Percentiles rank a stretch among this genome's conserved stretches.
These are phyloP conservation scores for Leptopilina myrica DNA, from an alignment of 2,888 invertebrate species.

Conservation along the genomic window DNA sequence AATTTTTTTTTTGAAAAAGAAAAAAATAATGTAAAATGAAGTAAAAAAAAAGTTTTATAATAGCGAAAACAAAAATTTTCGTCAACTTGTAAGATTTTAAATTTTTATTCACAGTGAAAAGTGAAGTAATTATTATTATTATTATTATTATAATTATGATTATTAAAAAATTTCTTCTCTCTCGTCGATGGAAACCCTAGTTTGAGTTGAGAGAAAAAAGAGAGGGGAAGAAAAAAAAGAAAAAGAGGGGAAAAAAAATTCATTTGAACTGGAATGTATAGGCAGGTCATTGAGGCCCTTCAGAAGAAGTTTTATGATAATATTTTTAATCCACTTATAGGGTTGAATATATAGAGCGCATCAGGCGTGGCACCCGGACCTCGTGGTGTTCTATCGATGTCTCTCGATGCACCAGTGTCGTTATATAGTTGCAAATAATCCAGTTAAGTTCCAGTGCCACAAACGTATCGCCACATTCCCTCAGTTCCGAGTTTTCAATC, in stretches of 20 bases:
- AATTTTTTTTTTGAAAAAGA: no score
- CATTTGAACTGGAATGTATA: conserved; percentile 12
- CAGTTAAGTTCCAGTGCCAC: conserved; percentile 48
- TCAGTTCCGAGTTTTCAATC: conserved; percentile 30
- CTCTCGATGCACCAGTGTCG: conserved; percentile 49
- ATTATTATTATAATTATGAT: neutral
- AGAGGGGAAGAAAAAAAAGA: no score
- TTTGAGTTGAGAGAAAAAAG: neutral
- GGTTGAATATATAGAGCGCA: conserved; percentile 55
- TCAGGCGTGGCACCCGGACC: conserved; percentile 53
- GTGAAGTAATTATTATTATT: no score
- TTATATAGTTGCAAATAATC: conserved; percentile 48
- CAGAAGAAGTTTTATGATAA: conserved; percentile 57
- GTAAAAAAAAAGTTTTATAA: no score
- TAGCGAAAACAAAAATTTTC: no score
- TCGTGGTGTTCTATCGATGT: conserved; percentile 52
- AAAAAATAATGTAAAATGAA: no score
- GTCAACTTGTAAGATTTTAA: neutral
- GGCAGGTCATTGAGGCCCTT: conserved; percentile 40
- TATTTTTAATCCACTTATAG: conserved; percentile 61
- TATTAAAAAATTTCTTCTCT: neutral
- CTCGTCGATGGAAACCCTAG: conserved; percentile 23
- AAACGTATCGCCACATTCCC: conserved; percentile 12
- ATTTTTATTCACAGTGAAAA: neutral
- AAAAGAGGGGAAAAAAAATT: neutral